Conservation (phyloP, 2,888 invertebrate genomes). For the Falcaria lacertinaria region DNA sequence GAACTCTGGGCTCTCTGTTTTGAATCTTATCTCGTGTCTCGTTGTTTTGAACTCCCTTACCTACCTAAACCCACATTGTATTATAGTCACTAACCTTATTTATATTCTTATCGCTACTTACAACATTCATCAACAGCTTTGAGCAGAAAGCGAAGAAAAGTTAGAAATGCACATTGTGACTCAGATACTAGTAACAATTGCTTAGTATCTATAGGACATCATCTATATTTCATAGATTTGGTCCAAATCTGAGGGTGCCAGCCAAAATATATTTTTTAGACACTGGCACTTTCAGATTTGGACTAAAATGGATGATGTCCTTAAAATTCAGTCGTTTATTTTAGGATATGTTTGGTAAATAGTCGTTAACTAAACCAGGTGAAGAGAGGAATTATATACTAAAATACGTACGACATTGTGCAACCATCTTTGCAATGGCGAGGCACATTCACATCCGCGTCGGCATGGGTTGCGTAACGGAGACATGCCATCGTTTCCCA, state of each 20-base stretch:
- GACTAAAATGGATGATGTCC: too few relatives aligned
- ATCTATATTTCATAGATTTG: too few relatives aligned
- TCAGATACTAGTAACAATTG: not conserved
- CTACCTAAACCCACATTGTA: not conserved
- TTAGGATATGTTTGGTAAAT: constrained; percentile 16
- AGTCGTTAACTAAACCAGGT: constrained; percentile 14
- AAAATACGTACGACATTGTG: constrained; percentile 42
- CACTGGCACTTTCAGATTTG: too few relatives aligned
- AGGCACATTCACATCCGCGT: constrained; percentile 43
- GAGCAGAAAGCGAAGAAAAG: not conserved
- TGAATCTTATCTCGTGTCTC: constrained; percentile 35
- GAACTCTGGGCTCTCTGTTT: constrained; percentile 38
- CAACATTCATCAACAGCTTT: not conserved
- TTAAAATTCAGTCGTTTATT: not conserved
- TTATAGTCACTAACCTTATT: not conserved
- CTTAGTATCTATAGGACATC: not conserved
- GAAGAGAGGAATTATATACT: constrained; percentile 23
- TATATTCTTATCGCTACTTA: not conserved
- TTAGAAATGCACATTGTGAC: not conserved
- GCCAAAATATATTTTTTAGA: too few relatives aligned
- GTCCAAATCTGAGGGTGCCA: too few relatives aligned
- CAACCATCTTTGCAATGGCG: constrained; percentile 33
- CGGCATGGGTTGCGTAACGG: constrained; percentile 49
- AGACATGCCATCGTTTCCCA: constrained; percentile 48
- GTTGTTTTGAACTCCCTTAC: constrained; percentile 7